phyloP scores from a whole-genome alignment of 92 coral and sea anemone genomes.

The Zoanthus sansibaricus region DNA sequence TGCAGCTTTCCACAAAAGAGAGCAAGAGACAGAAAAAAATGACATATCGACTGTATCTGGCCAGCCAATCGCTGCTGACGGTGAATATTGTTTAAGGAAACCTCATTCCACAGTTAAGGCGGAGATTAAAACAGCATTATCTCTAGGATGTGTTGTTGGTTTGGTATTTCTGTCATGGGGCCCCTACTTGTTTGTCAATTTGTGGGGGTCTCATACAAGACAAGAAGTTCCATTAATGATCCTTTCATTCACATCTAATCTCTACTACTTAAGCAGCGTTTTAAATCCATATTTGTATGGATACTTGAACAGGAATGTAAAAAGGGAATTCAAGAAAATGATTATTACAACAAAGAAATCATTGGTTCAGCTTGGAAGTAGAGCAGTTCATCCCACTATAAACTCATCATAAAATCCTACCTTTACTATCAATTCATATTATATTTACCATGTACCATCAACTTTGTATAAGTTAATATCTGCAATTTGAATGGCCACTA shows the following conservation, averaged over 20 bases:
- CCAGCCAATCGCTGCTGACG: conserved; percentile 55
- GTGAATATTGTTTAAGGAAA: conserved; percentile 83
- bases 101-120: conserved; percentile 81
- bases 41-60: conserved; percentile 31
- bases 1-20: conserved; percentile 70
- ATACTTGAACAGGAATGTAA: conserved; percentile 72
- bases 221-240: conserved; percentile 18
- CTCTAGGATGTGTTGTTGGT: conserved; percentile 80
- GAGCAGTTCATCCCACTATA: not conserved
- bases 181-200: conserved; percentile 70
- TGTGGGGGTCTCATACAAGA: conserved; percentile 68
- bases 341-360: not conserved
- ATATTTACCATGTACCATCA: too few relatives aligned
- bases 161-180: conserved; percentile 80
- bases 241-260: conserved; percentile 45
- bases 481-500: too few relatives aligned
- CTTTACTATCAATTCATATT: too few relatives aligned
- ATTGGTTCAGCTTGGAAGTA: not conserved
- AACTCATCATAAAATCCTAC: not conserved
- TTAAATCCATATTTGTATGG: conserved; percentile 88
- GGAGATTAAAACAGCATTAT: conserved; percentile 78
- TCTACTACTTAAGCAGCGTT: conserved; percentile 68
- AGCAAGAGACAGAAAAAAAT: conserved; percentile 25
- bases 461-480: too few relatives aligned
- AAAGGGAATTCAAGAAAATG: conserved; percentile 67